A percentile compares a stretch with the other conserved stretches of the same genome.
Conservation (phyloP, 2,113 vertebrate genomes). For the Bothrops jararaca region DNA sequence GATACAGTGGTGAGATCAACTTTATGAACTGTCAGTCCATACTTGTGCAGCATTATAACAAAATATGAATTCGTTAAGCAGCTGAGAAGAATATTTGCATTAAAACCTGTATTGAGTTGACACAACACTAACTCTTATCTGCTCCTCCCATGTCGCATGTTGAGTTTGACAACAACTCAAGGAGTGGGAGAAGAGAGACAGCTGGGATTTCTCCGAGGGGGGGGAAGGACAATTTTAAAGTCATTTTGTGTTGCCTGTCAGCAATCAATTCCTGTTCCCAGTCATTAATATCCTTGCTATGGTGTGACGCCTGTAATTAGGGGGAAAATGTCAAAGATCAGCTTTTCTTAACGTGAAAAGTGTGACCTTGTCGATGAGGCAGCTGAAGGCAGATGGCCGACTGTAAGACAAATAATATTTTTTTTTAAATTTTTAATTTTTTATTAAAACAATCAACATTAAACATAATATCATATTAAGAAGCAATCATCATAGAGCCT, state of each 20-base stretch:
- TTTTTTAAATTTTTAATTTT: too few species aligned
- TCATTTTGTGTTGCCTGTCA: conserved; percentile 39
- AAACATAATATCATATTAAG: too few species aligned
- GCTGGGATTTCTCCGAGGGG: conserved; percentile 51
- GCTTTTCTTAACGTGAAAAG: conserved; percentile 38
- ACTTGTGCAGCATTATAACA: not conserved
- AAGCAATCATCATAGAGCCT: too few species aligned
- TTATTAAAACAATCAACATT: too few species aligned
- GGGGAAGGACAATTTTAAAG: conserved; percentile 52
- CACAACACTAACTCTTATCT: accelerated
- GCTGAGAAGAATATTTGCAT: not conserved
- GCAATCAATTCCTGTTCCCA: conserved; percentile 26
- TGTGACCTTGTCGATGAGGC: conserved; percentile 50
- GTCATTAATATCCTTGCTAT: conserved; percentile 59
- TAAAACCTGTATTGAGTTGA: not conserved
- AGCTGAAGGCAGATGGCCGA: conserved; percentile 62
- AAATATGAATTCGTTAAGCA: not conserved
- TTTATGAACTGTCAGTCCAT: not conserved
- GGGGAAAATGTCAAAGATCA: conserved; percentile 64
- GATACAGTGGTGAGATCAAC: not conserved
- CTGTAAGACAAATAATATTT: conserved; percentile 25
- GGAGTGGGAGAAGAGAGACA: conserved; percentile 52
- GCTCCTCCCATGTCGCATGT: conserved; percentile 40
- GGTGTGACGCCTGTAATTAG: conserved; percentile 47
- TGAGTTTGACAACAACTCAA: conserved; percentile 25